phyloP scores from a whole-genome alignment of 2,888 invertebrate genomes.

The Epistrophe grossulariae region DNA sequence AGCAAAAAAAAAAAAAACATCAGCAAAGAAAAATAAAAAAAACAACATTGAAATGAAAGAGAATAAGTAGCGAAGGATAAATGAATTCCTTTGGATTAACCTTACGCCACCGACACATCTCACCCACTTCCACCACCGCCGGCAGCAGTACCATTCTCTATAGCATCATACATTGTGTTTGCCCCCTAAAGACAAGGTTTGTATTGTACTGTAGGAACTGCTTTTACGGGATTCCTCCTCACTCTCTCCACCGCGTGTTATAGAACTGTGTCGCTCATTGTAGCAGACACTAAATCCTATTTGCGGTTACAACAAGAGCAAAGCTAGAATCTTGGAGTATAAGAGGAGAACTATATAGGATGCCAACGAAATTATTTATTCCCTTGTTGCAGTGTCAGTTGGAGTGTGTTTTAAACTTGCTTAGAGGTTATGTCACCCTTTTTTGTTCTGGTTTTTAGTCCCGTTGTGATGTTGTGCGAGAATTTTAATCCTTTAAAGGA shows the following conservation, averaged over 20 bases:
- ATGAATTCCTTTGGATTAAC: conserved; percentile 76
- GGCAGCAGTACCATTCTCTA: conserved; percentile 24
- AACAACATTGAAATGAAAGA: conserved; percentile 51
- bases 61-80: conserved; percentile 73
- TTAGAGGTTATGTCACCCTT: conserved; percentile 70
- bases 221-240: conserved; percentile 9
- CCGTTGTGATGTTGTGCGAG: conserved; percentile 34
- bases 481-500: conserved; percentile 66
- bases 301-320: conserved; percentile 64
- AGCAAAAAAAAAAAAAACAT: conserved; percentile 38
- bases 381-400: conserved; percentile 70
- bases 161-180: conserved; percentile 68
- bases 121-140: conserved; percentile 16
- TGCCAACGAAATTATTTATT: conserved; percentile 72
- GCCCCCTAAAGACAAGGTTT: conserved; percentile 61
- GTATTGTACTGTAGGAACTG: conserved; percentile 48
- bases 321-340: conserved; percentile 38
- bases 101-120: conserved; percentile 66
- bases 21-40: conserved; percentile 37
- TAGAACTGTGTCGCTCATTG: conserved; percentile 65
- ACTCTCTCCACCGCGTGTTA: neutral
- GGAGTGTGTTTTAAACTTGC: conserved; percentile 71
- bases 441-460: conserved; percentile 10
- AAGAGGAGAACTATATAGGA: conserved; percentile 29
- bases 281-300: conserved; percentile 75